phyloP scores from a whole-genome alignment of 2,113 vertebrate species.

The Furnarius figulus region DNA sequence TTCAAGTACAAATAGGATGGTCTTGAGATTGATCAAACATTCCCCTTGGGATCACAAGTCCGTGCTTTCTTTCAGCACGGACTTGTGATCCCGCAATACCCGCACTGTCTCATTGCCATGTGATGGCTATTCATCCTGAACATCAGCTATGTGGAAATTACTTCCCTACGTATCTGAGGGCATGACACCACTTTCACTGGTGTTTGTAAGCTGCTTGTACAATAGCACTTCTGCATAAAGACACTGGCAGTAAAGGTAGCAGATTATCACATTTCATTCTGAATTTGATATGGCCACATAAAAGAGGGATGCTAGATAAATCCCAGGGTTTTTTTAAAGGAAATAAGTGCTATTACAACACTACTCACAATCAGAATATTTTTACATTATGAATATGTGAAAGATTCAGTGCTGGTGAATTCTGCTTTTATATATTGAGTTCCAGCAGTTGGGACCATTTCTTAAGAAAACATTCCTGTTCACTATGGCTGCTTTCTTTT shows the following conservation, averaged over 20 bases:
- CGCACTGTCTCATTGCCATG: not conserved
- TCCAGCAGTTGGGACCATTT: not conserved
- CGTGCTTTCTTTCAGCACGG: not conserved
- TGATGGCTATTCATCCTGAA: not conserved
- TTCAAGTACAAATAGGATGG: not conserved
- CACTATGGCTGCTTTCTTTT: not conserved
- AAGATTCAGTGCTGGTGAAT: not conserved
- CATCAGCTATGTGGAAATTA: not conserved
- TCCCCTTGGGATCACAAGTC: not conserved
- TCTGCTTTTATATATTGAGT: not conserved
- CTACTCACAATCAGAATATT: not conserved
- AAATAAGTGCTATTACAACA: not conserved
- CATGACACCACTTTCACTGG: not conserved
- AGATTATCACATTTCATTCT: not conserved
- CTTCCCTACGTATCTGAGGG: not conserved
- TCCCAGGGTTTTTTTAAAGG: rapidly evolving
- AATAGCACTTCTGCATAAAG: not conserved
- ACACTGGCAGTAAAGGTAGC: not conserved
- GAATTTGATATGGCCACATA: not conserved
- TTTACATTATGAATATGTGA: not conserved
- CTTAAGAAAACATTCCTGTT: not conserved
- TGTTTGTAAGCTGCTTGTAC: not conserved
- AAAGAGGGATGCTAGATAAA: not conserved
- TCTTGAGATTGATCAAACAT: not conserved
- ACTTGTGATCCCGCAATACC: too few relatives aligned